Conservation (phyloP, 2,888 invertebrate genomes). For the Sphecodes monilicornis region DNA sequence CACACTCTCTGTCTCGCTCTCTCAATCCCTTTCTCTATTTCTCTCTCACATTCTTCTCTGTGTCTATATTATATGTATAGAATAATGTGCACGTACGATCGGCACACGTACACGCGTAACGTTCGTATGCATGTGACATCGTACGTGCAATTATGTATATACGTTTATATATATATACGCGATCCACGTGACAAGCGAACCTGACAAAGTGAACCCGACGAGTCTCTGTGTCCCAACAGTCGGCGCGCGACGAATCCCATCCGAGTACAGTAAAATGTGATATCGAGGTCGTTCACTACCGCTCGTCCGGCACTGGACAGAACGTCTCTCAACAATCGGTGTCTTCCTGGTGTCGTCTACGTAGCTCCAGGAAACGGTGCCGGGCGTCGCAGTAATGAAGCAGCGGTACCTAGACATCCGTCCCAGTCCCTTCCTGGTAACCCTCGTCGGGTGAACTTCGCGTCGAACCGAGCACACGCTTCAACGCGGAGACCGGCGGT, state of each 20-base stretch:
- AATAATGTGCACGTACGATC: neutral
- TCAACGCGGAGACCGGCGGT: slow-evolving; percentile 93
- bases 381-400: slow-evolving; percentile 82
- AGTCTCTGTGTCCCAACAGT: slow-evolving; percentile 44
- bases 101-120: neutral
- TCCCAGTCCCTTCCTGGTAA: slow-evolving; percentile 96
- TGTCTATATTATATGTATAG: neutral
- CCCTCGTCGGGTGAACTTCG: slow-evolving; percentile 96
- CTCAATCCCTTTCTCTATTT: neutral
- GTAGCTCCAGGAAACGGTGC: slow-evolving; percentile 79
- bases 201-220: slow-evolving; percentile 54
- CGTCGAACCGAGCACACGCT: slow-evolving; percentile 92
- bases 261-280: slow-evolving; percentile 5
- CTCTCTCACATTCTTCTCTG: no score
- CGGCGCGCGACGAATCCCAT: slow-evolving; percentile 34
- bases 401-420: slow-evolving; percentile 90
- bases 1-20: neutral
- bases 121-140: neutral
- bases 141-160: neutral
- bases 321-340: slow-evolving; percentile 61
- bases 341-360: slow-evolving; percentile 79
- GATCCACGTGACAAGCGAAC: slow-evolving; percentile 62
- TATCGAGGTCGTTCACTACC: slow-evolving; percentile 75
- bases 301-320: slow-evolving; percentile 75
- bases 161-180: slow-evolving; percentile 55